These are phyloP conservation scores for Papilio demoleus DNA, from an alignment of 2,888 invertebrate species.

Conservation along the genomic window DNA sequence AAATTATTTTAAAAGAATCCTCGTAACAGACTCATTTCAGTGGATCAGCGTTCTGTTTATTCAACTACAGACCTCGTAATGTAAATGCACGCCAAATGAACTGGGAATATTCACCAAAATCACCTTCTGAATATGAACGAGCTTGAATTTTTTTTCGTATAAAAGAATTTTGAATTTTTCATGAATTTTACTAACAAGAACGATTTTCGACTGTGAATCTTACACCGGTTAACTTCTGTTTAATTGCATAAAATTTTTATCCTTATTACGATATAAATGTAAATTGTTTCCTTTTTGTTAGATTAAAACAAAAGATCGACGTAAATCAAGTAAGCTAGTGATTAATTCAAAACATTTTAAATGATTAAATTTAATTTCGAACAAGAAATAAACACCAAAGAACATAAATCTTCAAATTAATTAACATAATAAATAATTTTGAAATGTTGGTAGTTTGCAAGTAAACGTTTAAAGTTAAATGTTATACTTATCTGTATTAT, in stretches of 20 bases:
- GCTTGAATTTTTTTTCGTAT: conserved; percentile 2
- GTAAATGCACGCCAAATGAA: conserved; percentile 39
- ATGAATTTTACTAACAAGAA: conserved; percentile 13
- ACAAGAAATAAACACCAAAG: background rate
- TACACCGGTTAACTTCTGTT: background rate
- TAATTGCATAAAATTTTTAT: conserved; percentile 2
- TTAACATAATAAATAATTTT: conserved; percentile 30
- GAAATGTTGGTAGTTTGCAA: conserved; percentile 22
- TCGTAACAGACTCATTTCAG: conserved; percentile 66
- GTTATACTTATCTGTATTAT: conserved; percentile 66
- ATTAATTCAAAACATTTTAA: background rate
- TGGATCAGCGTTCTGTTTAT: conserved; percentile 52
- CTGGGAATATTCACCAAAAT: conserved; percentile 28
- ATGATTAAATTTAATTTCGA: background rate
- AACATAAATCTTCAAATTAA: conserved; percentile 9
- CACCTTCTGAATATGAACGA: conserved; percentile 36
- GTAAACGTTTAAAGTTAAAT: conserved; percentile 41
- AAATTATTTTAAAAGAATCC: conserved; percentile 80
- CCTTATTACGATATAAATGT: too few relatives aligned
- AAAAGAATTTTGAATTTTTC: conserved; percentile 8
- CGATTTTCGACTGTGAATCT: conserved; percentile 11
- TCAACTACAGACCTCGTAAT: conserved; percentile 35
- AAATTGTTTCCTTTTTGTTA: background rate
- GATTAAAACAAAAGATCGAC: background rate
- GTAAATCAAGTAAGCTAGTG: background rate